These are phyloP conservation scores for Pipistrellus nathusii DNA, from an alignment of 2,797 vertebrate genomes.

Conservation along the genomic window DNA sequence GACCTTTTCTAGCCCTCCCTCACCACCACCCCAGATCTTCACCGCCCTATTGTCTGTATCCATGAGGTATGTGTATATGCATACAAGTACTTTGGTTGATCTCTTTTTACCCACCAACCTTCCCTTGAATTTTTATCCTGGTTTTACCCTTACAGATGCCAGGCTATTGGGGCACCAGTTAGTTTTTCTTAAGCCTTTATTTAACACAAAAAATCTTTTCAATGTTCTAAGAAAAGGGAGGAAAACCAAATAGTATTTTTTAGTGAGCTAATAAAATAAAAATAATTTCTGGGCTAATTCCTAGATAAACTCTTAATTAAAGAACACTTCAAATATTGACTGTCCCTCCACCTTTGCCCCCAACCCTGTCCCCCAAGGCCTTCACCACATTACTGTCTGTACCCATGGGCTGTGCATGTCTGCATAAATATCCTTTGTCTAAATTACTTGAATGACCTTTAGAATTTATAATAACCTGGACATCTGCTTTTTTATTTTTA, in stretches of 20 bases:
- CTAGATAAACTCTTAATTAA: slow-evolving; percentile 23
- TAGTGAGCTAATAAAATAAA: slow-evolving; percentile 22
- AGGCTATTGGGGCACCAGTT: background rate
- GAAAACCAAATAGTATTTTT: background rate
- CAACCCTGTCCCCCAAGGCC: background rate
- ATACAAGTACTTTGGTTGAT: too few species aligned
- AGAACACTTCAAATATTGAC: background rate
- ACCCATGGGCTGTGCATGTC: background rate
- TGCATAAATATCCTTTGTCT: background rate
- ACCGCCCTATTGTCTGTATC: too few species aligned
- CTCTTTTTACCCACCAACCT: too few species aligned
- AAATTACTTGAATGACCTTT: slow-evolving; percentile 21
- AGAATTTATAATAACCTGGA: background rate
- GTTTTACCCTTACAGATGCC: background rate
- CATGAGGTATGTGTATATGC: too few species aligned
- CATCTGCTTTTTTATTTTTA: slow-evolving; percentile 52
- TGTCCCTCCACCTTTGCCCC: background rate
- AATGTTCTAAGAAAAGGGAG: background rate
- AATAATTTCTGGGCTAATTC: background rate
- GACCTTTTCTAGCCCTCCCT: too few species aligned
- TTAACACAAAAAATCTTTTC: background rate
- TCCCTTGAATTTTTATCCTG: too few species aligned
- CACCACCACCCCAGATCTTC: too few species aligned
- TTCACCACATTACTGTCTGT: background rate
- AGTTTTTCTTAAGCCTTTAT: background rate